Percentiles rank a stretch among this genome's conserved stretches.
phyloP scores from a whole-genome alignment of 2,797 vertebrate genomes.

The Bryconaethiops microstoma region DNA sequence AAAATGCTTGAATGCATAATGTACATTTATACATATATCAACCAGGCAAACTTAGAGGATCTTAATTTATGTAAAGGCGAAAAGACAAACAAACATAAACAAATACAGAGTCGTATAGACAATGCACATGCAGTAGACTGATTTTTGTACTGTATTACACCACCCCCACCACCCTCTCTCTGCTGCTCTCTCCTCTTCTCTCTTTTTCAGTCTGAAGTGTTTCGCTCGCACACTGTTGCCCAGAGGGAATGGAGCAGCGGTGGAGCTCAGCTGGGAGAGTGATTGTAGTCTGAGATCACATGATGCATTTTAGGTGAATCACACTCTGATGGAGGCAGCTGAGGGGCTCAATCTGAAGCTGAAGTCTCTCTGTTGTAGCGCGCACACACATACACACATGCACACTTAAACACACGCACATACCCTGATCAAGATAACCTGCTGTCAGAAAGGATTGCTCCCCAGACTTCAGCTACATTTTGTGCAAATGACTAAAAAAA shows the following conservation, averaged over 20 bases:
- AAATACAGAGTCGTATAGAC: background rate
- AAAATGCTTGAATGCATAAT: slow-evolving; percentile 9
- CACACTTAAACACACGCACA: slow-evolving; percentile 6
- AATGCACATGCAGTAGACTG: slow-evolving; percentile 22
- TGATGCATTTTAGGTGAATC: slow-evolving; percentile 37
- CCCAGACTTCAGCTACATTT: slow-evolving; percentile 51
- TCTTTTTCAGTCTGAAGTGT: slow-evolving; percentile 16
- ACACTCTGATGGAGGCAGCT: slow-evolving; percentile 37
- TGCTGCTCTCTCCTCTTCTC: slow-evolving; percentile 29
- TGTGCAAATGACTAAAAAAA: slow-evolving; percentile 47
- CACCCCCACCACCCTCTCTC: slow-evolving; percentile 54
- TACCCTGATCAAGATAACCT: slow-evolving; percentile 52
- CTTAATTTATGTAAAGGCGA: background rate
- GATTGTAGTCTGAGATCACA: slow-evolving; percentile 39
- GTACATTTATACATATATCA: slow-evolving; percentile 17
- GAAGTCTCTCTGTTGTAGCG: slow-evolving; percentile 46
- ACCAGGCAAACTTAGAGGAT: slow-evolving; percentile 12
- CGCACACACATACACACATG: background rate
- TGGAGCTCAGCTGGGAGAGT: slow-evolving; percentile 38
- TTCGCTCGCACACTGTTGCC: background rate
- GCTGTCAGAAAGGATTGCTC: slow-evolving; percentile 55
- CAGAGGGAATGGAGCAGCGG: slow-evolving; percentile 19
- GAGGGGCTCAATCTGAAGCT: slow-evolving; percentile 34
- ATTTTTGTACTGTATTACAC: slow-evolving; percentile 20
- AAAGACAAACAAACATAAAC: slow-evolving; percentile 6